Base-by-base conservation (phyloP, 2,888 invertebrate genomes). In the Adineta ricciae region DNA sequence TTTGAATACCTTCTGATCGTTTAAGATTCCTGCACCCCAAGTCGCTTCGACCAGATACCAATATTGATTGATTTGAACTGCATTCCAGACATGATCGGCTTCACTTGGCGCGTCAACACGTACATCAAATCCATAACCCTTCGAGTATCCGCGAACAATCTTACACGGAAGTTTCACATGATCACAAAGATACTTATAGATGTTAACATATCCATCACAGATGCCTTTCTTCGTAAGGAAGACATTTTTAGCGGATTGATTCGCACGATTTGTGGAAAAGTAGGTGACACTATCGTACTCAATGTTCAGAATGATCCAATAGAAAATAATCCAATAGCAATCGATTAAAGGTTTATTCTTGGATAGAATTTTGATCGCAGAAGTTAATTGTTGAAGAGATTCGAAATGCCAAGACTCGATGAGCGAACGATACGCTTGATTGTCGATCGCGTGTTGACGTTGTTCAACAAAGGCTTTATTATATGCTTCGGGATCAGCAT, bases 71-170 rank as follows among this genome's bases (percentile, higher is more conserved):
- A 86, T 41, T 83, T 84, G 52, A 49, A 86, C 56, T 11, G 82
- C 84, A 32, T 86, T 86, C 86, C 86, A 86, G 21, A 84, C 86
- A 84, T 86, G 86, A 64, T 83, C 56, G 1, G 84, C 72, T 7
- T 73, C 83, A 9, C 2, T 49, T 8, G 83, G 36, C 52, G 72
- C 73, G 16, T 54, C n/a, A 21, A 52, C 83, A 4, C 46, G 24
- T 11, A 24, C 24, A 46, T 84, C 50, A 49, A 83, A 84, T 21
- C 82, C 64, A 72, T 49, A 83, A n/a, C 84, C 84, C 41, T 86
- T 86, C 4, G 82, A 46, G 41, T 82, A 86, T 14, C 86, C 86
- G 11, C 32, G 11, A 1, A 84, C n/a, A 19, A 38, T 36, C 36
- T 78, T 50, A 52, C 84, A 86, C 41, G 73, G 73, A 9, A 86